Conservation (phyloP, 23 tunicate species). For the Oikopleura dioica region DNA sequence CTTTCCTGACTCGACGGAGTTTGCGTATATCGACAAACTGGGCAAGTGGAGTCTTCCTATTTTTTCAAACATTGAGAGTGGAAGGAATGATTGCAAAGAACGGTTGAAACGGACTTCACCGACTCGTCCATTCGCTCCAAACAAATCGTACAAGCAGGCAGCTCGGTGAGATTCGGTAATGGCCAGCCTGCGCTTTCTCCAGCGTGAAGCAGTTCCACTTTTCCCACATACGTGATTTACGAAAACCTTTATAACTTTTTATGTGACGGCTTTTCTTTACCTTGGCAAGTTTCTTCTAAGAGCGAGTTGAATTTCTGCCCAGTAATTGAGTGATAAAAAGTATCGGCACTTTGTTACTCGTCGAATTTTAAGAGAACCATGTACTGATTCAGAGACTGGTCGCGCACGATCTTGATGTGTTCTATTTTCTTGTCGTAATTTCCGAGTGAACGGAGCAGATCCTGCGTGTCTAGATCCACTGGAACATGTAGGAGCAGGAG, state of each 20-base stretch:
- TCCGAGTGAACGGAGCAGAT: too few species aligned
- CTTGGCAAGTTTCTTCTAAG: background rate
- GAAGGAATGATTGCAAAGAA: constrained; percentile 87
- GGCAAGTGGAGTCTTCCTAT: constrained; percentile 95
- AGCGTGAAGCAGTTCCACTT: too few species aligned
- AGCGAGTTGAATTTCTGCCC: too few species aligned
- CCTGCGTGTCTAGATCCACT: too few species aligned
- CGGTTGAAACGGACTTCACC: constrained; percentile 51
- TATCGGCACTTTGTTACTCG: constrained; percentile 20
- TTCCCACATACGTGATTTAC: too few species aligned
- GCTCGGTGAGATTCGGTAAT: constrained; percentile 33
- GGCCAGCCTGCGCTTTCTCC: too few species aligned
- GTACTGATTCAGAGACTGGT: constrained; percentile 68
- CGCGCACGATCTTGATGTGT: constrained; percentile 42
- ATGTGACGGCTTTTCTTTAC: too few species aligned
- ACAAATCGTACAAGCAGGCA: constrained; percentile 80
- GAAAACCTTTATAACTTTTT: too few species aligned
- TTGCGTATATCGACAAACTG: constrained; percentile 83
- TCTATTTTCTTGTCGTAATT: too few species aligned
- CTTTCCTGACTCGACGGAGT: constrained; percentile 35
- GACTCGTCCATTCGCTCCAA: constrained; percentile 92
- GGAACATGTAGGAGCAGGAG: too few species aligned
- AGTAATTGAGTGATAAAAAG: too few species aligned
- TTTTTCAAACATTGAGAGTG: constrained; percentile 51
- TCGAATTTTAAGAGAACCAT: constrained; percentile 47